phyloP scores from a whole-genome alignment of 2,888 invertebrate species.

The Macroteleia sp. region DNA sequence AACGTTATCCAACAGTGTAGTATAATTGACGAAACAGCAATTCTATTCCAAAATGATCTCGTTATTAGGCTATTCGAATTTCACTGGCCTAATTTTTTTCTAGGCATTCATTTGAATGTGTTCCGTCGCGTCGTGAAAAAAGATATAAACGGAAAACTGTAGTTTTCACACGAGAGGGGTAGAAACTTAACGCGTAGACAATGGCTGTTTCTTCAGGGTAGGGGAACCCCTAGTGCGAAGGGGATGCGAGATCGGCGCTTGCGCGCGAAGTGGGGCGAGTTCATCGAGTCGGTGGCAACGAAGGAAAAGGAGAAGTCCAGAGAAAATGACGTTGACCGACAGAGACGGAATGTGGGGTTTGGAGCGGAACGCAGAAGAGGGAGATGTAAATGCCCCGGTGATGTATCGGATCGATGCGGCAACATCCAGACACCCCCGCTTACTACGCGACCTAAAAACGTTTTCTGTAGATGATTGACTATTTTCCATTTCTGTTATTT shows the following conservation, averaged over 20 bases:
- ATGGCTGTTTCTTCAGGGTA: constrained; percentile 75
- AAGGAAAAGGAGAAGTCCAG: constrained; percentile 58
- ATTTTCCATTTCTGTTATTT: constrained; percentile 55
- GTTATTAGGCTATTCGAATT: too few relatives aligned
- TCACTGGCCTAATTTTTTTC: too few relatives aligned
- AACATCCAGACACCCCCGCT: constrained; percentile 81
- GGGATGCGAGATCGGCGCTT: constrained; percentile 65
- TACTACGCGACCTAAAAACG: constrained; percentile 84
- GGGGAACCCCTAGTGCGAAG: constrained; percentile 51
- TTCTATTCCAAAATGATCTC: too few relatives aligned
- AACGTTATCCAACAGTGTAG: too few relatives aligned
- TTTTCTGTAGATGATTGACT: constrained; percentile 72
- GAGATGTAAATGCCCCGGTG: constrained; percentile 84
- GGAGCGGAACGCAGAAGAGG: constrained; percentile 71
- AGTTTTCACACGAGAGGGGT: constrained; percentile 64
- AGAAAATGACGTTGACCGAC: constrained; percentile 54
- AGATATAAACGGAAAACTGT: constrained; percentile 38
- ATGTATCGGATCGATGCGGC: constrained; percentile 84
- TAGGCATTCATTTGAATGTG: not conserved
- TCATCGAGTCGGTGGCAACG: constrained; percentile 68
- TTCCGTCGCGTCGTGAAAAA: not conserved
- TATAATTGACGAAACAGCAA: too few relatives aligned
- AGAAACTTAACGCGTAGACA: constrained; percentile 81
- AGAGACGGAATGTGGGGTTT: constrained; percentile 57
- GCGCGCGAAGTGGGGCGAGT: constrained; percentile 71